phyloP scores from a whole-genome alignment of 2,113 vertebrate species.

The Vulpes vulpes region DNA sequence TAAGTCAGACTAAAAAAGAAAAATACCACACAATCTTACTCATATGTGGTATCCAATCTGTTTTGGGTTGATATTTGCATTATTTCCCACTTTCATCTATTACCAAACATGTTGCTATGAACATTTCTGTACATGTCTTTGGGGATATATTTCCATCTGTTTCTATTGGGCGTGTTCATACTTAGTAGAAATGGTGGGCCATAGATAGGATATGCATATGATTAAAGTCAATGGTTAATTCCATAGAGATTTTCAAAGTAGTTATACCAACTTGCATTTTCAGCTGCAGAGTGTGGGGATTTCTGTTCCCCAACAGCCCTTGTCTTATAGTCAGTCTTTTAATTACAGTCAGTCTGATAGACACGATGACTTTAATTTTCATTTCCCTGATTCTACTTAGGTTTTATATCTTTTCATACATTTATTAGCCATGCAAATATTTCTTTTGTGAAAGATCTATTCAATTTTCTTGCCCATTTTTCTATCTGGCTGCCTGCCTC shows the following conservation, averaged over 20 bases:
- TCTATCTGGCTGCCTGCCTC: background rate
- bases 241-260: background rate
- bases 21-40: background rate
- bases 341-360: background rate
- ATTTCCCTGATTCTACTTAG: background rate
- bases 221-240: background rate
- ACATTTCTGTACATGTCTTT: background rate
- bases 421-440: background rate
- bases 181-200: background rate
- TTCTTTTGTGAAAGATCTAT: background rate
- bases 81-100: background rate
- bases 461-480: background rate
- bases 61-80: background rate
- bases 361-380: background rate
- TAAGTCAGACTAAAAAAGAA: background rate
- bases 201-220: background rate
- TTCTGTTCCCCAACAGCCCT: background rate
- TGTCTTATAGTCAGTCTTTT: background rate
- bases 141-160: background rate
- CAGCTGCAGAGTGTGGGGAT: background rate
- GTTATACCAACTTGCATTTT: background rate
- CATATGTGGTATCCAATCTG: background rate
- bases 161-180: background rate
- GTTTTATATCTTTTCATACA: background rate
- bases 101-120: background rate